Conservation (phyloP, 2,888 invertebrate genomes). For the Trypoxylon attenuatum region DNA sequence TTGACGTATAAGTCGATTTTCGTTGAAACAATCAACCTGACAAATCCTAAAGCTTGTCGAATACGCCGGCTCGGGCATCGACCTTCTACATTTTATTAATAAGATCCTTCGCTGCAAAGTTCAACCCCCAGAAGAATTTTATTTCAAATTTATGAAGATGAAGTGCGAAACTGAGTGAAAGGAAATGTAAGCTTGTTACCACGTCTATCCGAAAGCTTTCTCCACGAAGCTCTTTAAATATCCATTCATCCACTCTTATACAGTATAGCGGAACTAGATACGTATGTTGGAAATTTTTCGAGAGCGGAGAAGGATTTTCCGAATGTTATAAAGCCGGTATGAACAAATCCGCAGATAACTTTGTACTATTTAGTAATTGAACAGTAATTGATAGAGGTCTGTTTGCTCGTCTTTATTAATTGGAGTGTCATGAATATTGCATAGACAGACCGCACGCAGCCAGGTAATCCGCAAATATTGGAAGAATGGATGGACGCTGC, state of each 20-base stretch:
- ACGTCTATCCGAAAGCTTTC: no score
- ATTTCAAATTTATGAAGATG: constrained; percentile 19
- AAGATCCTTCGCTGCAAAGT: constrained; percentile 17
- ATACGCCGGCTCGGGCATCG: no score
- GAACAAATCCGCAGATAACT: no score
- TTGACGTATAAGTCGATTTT: constrained; percentile 48
- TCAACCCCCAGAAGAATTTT: constrained; percentile 26
- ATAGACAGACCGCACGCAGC: neutral
- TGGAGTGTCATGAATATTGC: neutral
- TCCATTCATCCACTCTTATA: constrained; percentile 29
- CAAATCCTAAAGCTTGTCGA: no score
- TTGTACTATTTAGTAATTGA: no score
- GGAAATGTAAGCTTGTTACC: constrained; percentile 15
- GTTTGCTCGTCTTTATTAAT: neutral
- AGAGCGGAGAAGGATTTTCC: no score
- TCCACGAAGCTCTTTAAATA: constrained; percentile 20
- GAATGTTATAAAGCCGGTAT: no score
- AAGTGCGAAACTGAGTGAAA: neutral
- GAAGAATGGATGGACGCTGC: neutral
- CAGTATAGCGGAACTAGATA: no score
- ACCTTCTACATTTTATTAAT: constrained; percentile 24
- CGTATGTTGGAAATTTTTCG: no score
- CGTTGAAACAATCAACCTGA: no score
- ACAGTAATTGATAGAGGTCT: neutral
- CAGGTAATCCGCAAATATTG: constrained; percentile 18